Base-by-base conservation (phyloP, 2,888 invertebrate genomes). In the Harmothoe impar region DNA sequence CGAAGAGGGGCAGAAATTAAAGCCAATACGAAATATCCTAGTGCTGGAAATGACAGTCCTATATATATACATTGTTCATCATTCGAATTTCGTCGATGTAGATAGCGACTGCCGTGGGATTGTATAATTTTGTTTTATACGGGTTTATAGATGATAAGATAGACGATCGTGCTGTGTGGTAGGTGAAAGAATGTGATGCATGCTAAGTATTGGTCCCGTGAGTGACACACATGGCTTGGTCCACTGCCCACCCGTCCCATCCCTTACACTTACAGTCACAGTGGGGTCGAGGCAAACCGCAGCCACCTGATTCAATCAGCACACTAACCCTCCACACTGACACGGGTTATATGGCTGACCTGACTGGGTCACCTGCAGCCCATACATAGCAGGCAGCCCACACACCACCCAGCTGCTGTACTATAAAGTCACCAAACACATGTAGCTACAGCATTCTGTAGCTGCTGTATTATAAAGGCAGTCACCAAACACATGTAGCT, bases 211-310 rank as follows among this genome's bases (percentile, higher is more conserved):
- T 84, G 84, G 52, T n/a, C 43, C 20, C 33, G 43, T 43, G 43
- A 10, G 84, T 84, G 84, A 84, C 84, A 84, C 84, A 84, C 84
- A 84, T 84, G 25, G 3, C 51, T 20, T 84, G 84, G 43, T 84
- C 43, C 84, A 23, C 5, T 84, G 43, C 0, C 51, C 84, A 43
- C 43, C 35, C 23, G 35, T 25, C 84, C 51, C 84, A 68, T 62
- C 62, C 62, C 62, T 62, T n/a, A 15, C 62, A 25, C 25, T 7
- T 78, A 78, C 35, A 78, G 20, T 17, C 1, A 29, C n/a, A n/a
- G n/a, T n/a, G n/a, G 31, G 35, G n/a, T 25, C 3, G 17, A 78
- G 17, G n/a, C 31, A 43, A 10, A 78, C 78, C 20, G n/a, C 17
- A 29, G 78, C 25, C 78, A 78, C 78, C 78, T 29, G 31, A 78